Base-by-base conservation (phyloP, 2,113 vertebrate species). In the Poeciliopsis prolifica region DNA sequence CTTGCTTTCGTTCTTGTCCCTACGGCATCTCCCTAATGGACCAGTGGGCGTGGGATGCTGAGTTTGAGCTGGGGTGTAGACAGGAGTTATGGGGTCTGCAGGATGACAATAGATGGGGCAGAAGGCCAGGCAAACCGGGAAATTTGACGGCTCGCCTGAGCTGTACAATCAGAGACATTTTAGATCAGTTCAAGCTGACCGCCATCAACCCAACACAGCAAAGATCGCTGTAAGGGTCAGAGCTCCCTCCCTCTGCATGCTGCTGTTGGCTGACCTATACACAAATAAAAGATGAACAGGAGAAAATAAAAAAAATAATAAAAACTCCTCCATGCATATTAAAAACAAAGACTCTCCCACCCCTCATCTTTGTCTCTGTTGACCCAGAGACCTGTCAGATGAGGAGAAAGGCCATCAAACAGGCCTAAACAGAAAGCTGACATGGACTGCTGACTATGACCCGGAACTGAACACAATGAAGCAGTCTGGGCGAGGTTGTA, bases 391-490 rank as follows among this genome's bases (percentile, higher is more conserved):
- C 80, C 83, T 92, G 87, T 90, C 90, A 86, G 61, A 68, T 54
- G 73, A 77, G 74, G 78, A 90, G 89, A 91, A 92, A 90, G 90
- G 88, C 86, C 80, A 10, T 91, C 90, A 91, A 86, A 85, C 84
- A 85, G 78, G 54, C 87, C 84, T 81, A 85, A 79, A 87, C 76
- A 85, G 85, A 86, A 74, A 85, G 77, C 77, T 84, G 88, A 90
- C 87, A 91, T 44, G 77, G 79, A 85, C 87, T 87, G 87, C 77
- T 87, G 70, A 87, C 90, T 81, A 12, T 91, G 89, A 92, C 87
- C 88, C 68, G 1, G 67, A 65, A 40, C 82, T 79, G 67, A 26
- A 74, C 79, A 90, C 88, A 87, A 90, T 86, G 69, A 77, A 78
- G 65, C 60, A 81, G 79, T 74, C 73, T 73, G 72, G 65, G 48